Evolutionary conservation across 2,113 vertebrate genomes (phyloP).

Genomic region (Xiphorhynchus elegans): DNA sequence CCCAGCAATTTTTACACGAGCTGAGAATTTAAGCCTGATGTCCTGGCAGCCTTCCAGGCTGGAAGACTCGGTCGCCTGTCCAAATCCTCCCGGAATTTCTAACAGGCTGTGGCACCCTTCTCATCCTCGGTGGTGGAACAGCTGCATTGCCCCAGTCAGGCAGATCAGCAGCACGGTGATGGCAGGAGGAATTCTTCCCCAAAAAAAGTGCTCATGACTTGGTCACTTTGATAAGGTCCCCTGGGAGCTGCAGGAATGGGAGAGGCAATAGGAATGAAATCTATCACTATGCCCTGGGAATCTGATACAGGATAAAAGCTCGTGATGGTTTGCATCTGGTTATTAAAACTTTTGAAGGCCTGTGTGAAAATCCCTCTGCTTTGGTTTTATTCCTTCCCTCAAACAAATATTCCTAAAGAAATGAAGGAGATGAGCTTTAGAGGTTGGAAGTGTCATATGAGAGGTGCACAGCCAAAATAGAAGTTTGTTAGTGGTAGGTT

Average conservation of each 20-base stretch:
- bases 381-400: background rate
- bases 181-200: background rate
- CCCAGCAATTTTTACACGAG: constrained; percentile 24
- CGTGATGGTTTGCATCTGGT: fast-evolving
- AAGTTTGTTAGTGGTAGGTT: background rate
- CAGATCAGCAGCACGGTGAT: background rate
- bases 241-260: background rate
- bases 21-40: constrained; percentile 30
- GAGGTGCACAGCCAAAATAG: background rate
- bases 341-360: background rate
- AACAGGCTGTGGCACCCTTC: constrained; percentile 12
- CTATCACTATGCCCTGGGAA: background rate
- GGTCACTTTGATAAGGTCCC: background rate
- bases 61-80: background rate
- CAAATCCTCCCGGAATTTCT: constrained; percentile 19
- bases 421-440: background rate
- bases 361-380: background rate
- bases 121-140: background rate
- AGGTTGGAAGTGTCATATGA: background rate
- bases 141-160: background rate
- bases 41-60: constrained; percentile 52
- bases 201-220: background rate
- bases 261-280: background rate
- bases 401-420: background rate
- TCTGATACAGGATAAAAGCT: background rate